Evolutionary conservation across 2,113 vertebrate species (phyloP).

Genomic region (Tricholaema leucomelas): DNA sequence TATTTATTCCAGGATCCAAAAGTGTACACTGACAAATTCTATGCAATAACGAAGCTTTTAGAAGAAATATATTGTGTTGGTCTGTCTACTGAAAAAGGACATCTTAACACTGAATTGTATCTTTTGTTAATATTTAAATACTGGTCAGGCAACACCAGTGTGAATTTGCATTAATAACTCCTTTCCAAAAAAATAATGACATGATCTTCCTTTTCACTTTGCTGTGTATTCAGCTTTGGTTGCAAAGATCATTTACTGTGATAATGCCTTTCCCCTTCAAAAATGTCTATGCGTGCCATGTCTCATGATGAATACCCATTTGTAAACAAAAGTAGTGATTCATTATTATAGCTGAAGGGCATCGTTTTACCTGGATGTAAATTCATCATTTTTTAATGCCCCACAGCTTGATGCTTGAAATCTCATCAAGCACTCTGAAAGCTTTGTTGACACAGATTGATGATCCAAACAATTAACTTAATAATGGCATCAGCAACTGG

Average conservation of each 20-base stretch:
- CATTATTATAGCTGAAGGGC: constrained; percentile 76
- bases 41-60: constrained; percentile 20
- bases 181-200: constrained; percentile 57
- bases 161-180: constrained; percentile 57
- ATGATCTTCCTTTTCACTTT: constrained; percentile 21
- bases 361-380: constrained; percentile 75
- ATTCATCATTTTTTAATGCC: constrained; percentile 78
- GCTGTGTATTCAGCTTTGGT: constrained; percentile 33
- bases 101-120: background rate
- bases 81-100: constrained; percentile 14
- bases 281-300: constrained; percentile 19
- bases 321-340: constrained; percentile 76
- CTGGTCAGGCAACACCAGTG: constrained; percentile 3
- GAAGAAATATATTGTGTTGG: background rate
- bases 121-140: constrained; percentile 63
- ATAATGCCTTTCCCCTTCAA: constrained; percentile 49
- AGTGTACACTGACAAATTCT: background rate
- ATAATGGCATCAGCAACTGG: constrained; percentile 60
- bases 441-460: constrained; percentile 72
- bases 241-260: constrained; percentile 54
- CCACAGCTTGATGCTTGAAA: constrained; percentile 72
- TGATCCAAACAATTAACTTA: constrained; percentile 73
- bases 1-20: constrained; percentile 10
- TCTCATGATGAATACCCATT: constrained; percentile 60
- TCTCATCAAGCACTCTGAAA: constrained; percentile 74